Conservation (phyloP, 2,888 invertebrate species). For the Eubasilissa splendida region DNA sequence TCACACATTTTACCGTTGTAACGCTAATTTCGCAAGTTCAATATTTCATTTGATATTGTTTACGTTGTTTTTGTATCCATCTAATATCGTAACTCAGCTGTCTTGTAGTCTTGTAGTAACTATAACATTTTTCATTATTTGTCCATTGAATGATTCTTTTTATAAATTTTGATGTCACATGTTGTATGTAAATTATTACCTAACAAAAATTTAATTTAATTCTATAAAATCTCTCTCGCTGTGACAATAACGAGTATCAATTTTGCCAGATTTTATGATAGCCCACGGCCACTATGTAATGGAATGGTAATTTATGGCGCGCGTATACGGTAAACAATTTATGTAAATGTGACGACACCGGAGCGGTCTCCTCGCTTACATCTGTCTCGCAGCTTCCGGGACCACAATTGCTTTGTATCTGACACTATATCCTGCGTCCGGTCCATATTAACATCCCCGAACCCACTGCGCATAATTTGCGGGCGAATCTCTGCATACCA, state of each 20-base stretch:
- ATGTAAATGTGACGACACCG: conserved; percentile 49
- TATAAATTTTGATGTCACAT: too few relatives aligned
- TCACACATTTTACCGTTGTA: too few relatives aligned
- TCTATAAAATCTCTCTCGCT: not conserved
- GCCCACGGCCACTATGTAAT: conserved; percentile 37
- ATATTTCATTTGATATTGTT: too few relatives aligned
- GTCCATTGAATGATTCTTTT: too few relatives aligned
- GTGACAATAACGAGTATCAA: not conserved
- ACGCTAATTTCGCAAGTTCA: too few relatives aligned
- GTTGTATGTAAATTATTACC: not conserved
- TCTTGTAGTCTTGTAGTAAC: too few relatives aligned
- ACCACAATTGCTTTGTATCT: conserved; percentile 34
- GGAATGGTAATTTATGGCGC: conserved; percentile 52
- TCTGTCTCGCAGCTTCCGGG: conserved; percentile 12
- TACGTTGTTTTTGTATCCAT: too few relatives aligned
- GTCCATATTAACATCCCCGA: conserved; percentile 15
- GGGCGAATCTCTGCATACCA: not conserved
- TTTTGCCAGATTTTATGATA: not conserved
- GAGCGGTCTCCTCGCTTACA: conserved; percentile 9
- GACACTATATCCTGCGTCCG: conserved; percentile 28
- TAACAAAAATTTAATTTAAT: not conserved
- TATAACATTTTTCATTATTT: too few relatives aligned
- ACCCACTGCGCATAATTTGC: conserved; percentile 16
- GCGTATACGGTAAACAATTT: conserved; percentile 48
- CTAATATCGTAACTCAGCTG: too few relatives aligned